phyloP scores from a whole-genome alignment of 2,888 invertebrate genomes.

The Nymphalis polychloros region DNA sequence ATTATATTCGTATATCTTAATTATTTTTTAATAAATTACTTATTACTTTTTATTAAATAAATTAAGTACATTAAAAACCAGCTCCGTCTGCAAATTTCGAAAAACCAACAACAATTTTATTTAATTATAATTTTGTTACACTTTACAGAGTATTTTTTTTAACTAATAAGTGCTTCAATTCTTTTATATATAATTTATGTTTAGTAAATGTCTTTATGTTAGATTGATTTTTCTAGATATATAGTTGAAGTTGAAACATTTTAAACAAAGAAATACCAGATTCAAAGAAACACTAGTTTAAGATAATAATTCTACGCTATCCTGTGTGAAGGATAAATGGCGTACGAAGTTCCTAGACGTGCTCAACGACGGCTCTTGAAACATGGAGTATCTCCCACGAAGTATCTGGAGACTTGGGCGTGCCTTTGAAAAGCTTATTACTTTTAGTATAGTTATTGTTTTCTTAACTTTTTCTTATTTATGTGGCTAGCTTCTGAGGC shows the following conservation, averaged over 20 bases:
- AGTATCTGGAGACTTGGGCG: neutral
- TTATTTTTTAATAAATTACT: neutral
- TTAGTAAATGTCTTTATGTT: too few relatives aligned
- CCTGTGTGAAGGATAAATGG: constrained; percentile 3
- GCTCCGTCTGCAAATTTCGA: too few relatives aligned
- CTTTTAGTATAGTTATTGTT: neutral
- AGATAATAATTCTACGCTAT: neutral
- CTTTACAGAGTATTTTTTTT: too few relatives aligned
- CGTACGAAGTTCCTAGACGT: constrained; percentile 11
- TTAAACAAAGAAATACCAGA: neutral
- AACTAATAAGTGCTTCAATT: too few relatives aligned
- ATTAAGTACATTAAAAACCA: too few relatives aligned
- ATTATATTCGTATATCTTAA: neutral
- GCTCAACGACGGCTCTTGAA: constrained; percentile 26
- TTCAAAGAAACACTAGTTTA: neutral
- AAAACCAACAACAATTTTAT: too few relatives aligned
- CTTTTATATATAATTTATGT: too few relatives aligned
- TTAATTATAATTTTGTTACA: too few relatives aligned
- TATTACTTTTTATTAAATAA: too few relatives aligned
- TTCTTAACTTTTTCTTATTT: neutral
- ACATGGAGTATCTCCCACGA: neutral
- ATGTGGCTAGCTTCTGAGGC: too few relatives aligned
- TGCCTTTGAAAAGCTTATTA: neutral
- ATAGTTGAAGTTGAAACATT: neutral
- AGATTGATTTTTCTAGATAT: neutral